Conservation (phyloP, 2,888 invertebrate species). For the Ariolimax columbianus region DNA sequence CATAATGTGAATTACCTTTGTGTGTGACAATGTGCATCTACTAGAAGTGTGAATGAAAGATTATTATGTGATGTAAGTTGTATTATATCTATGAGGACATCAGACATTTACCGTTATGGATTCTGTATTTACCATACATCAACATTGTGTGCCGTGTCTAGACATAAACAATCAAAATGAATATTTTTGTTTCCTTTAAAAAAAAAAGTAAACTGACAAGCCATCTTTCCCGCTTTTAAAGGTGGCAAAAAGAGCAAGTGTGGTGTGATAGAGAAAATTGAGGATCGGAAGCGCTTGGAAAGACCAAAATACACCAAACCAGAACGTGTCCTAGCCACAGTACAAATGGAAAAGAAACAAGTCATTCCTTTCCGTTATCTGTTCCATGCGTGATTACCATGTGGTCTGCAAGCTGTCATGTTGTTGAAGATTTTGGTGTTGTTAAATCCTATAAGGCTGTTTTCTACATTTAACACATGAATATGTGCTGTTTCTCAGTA, state of each 20-base stretch:
- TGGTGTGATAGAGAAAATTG: conserved; percentile 38
- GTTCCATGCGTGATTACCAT: background rate
- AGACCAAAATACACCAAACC: conserved; percentile 39
- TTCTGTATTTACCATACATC: too few relatives aligned
- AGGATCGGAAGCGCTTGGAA: conserved; percentile 30
- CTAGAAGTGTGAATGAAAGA: background rate
- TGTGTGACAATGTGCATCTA: too few relatives aligned
- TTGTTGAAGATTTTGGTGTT: background rate
- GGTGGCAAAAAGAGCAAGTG: conserved; percentile 25
- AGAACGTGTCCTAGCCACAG: conserved; percentile 28
- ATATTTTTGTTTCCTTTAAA: too few relatives aligned
- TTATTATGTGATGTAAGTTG: background rate
- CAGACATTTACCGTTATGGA: too few relatives aligned
- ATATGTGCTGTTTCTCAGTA: background rate
- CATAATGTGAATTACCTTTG: too few relatives aligned
- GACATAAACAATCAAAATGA: too few relatives aligned
- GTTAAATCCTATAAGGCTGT: background rate
- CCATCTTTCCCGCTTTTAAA: conserved; percentile 14
- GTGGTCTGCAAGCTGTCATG: background rate
- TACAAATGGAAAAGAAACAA: conserved; percentile 34
- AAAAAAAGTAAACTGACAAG: too few relatives aligned
- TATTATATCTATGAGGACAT: too few relatives aligned
- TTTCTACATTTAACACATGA: background rate
- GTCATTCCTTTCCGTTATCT: background rate
- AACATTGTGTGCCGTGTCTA: too few relatives aligned